These are phyloP conservation scores for Chlorocebus sabaeus DNA, from an alignment of 2,113 vertebrate genomes.

Conservation along the genomic window DNA sequence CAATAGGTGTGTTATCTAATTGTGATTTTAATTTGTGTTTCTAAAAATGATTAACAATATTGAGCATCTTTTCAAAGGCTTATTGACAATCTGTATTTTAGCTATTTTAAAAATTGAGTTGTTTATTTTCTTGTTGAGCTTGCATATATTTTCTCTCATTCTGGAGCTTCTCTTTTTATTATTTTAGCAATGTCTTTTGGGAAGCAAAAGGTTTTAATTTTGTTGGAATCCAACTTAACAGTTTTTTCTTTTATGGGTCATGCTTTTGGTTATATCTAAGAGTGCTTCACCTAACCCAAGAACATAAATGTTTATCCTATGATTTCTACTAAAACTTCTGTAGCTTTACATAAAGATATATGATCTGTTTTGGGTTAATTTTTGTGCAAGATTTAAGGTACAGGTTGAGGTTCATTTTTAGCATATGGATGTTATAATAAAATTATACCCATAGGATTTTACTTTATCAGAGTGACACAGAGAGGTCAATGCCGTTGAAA, in stretches of 20 bases:
- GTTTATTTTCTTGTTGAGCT: slow-evolving; percentile 21
- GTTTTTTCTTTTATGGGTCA: background rate
- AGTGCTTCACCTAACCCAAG: background rate
- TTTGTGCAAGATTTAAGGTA: background rate
- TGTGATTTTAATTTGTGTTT: slow-evolving; percentile 35
- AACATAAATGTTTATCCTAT: background rate
- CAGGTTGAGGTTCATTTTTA: background rate
- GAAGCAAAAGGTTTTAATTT: background rate
- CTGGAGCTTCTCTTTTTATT: background rate
- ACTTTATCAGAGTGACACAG: background rate
- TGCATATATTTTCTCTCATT: background rate
- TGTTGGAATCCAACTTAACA: background rate
- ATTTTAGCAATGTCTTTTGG: slow-evolving; percentile 6
- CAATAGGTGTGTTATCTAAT: background rate
- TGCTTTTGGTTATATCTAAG: background rate
- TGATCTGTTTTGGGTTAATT: background rate
- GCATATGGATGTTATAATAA: background rate
- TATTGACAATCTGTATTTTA: background rate
- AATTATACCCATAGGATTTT: background rate
- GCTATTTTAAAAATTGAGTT: background rate
- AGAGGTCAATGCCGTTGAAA: background rate
- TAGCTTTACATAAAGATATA: background rate
- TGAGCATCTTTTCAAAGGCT: slow-evolving; percentile 32
- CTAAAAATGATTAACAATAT: background rate
- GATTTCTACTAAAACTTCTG: background rate